A percentile compares a stretch with the other conserved stretches of the same genome.
Evolutionary conservation across 1,140 invertebrate species (phyloP).

Genomic region (Pseudobourletiella spinata): DNA sequence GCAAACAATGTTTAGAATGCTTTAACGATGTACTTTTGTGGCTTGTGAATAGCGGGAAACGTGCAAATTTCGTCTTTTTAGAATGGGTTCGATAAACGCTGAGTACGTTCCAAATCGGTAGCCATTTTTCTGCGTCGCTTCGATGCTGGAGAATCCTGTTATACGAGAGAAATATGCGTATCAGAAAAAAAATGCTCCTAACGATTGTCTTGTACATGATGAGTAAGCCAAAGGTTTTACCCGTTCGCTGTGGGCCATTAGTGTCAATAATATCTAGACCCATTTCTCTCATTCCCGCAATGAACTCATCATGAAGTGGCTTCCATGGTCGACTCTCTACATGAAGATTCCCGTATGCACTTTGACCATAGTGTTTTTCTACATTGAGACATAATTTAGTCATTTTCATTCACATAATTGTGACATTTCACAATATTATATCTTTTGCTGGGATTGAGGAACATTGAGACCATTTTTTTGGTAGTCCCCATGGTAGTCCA

Average conservation of each 20-base stretch:
- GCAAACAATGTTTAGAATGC: not conserved
- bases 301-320: slow-evolving; percentile 40
- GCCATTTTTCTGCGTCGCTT: slow-evolving; percentile 9
- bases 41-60: not conserved
- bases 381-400: too few species aligned
- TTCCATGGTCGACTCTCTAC: slow-evolving; percentile 29
- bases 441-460: not conserved
- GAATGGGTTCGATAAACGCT: slow-evolving; percentile 1
- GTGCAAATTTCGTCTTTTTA: not conserved
- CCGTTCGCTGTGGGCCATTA: slow-evolving; percentile 41
- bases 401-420: too few species aligned
- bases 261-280: slow-evolving; percentile 46
- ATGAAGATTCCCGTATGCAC: slow-evolving; percentile 20
- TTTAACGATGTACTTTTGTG: not conserved
- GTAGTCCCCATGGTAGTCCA: slow-evolving; percentile 11
- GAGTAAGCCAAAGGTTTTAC: too few species aligned
- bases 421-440: not conserved
- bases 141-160: slow-evolving; percentile 3
- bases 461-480: not conserved
- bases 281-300: slow-evolving; percentile 44
- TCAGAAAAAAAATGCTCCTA: too few species aligned
- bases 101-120: not conserved
- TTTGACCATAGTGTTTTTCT: slow-evolving; percentile 25
- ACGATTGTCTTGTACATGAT: not conserved
- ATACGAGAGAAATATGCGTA: not conserved